phyloP scores from a whole-genome alignment of 2,888 invertebrate species.

The Rhingia campestris region DNA sequence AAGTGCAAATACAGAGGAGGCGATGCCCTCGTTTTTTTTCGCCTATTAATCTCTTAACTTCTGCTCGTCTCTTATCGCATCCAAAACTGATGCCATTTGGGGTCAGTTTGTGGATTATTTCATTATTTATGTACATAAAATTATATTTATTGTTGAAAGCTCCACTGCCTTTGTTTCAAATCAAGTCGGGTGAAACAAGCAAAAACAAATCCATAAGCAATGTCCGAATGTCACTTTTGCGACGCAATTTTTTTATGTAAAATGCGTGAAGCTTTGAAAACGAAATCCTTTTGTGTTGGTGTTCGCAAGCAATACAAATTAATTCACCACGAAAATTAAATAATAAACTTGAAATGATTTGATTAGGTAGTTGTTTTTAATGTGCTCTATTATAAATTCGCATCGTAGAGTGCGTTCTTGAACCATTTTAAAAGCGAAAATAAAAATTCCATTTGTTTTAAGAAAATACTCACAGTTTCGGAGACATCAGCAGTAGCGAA shows the following conservation, averaged over 20 bases:
- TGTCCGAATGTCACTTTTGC: not conserved
- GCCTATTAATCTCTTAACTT: not conserved
- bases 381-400: not conserved
- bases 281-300: not conserved
- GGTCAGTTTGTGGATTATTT: conserved; percentile 27
- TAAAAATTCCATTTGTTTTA: not conserved
- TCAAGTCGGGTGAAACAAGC: not conserved
- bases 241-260: conserved; percentile 5
- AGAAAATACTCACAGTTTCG: conserved; percentile 20
- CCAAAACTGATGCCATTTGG: not conserved
- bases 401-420: not conserved
- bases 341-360: conserved; percentile 5
- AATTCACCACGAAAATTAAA: not conserved
- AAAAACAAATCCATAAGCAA: not conserved
- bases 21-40: not conserved
- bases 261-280: not conserved
- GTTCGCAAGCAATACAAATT: not conserved
- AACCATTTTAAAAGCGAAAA: not conserved
- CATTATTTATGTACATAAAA: not conserved
- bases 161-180: conserved; percentile 13
- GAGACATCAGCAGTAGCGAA: conserved; percentile 29
- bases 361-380: conserved; percentile 1
- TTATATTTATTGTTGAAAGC: not conserved
- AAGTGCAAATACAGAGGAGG: not conserved
- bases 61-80: conserved; percentile 1